Conservation (phyloP, 2,888 invertebrate genomes). For the Deilephila porcellus region DNA sequence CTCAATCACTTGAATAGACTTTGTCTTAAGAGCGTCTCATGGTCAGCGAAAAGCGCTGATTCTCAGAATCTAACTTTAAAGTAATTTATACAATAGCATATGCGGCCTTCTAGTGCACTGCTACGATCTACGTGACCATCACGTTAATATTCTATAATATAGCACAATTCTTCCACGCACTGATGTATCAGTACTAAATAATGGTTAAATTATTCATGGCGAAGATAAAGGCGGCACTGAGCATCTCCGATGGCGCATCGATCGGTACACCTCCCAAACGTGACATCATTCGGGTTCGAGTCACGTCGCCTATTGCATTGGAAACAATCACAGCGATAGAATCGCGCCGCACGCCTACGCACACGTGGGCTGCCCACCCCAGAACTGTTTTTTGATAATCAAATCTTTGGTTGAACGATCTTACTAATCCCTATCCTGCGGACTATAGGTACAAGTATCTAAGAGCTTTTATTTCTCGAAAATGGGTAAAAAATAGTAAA, state of each 20-base stretch:
- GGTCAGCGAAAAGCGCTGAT: too few relatives aligned
- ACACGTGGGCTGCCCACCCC: background rate
- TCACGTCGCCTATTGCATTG: conserved; percentile 7
- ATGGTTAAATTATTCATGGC: background rate
- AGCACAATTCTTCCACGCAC: background rate
- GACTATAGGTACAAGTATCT: too few relatives aligned
- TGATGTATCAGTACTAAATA: background rate
- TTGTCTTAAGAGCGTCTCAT: too few relatives aligned
- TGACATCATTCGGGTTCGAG: background rate
- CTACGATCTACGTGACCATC: too few relatives aligned
- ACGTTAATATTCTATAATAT: too few relatives aligned
- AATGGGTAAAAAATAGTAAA: too few relatives aligned
- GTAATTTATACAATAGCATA: too few relatives aligned
- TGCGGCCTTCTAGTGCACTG: too few relatives aligned
- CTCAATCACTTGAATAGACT: too few relatives aligned
- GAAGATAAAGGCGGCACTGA: conserved; percentile 3
- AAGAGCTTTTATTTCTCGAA: too few relatives aligned
- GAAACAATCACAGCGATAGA: conserved; percentile 10
- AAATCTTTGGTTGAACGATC: background rate
- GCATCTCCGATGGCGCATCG: background rate
- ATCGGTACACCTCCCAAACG: conserved; percentile 12
- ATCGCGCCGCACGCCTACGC: background rate
- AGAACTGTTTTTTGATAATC: background rate
- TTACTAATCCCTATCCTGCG: background rate
- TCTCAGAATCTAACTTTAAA: too few relatives aligned